Evolutionary conservation across 23 tunicate species (phyloP).

Genomic region (Oikopleura albicans): DNA sequence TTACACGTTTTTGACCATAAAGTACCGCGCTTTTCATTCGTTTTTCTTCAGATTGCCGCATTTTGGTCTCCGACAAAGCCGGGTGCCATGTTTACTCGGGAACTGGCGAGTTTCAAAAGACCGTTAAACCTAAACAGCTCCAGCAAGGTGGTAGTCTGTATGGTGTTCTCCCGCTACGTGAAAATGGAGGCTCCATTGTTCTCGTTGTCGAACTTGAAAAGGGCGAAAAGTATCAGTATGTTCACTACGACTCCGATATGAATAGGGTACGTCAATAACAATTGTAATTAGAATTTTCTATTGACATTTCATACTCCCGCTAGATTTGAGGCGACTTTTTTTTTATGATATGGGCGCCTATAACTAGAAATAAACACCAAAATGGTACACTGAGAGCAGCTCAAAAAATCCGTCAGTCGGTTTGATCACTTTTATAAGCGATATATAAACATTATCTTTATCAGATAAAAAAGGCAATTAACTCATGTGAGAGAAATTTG

Average conservation of each 20-base stretch:
- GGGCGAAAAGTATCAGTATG: not conserved
- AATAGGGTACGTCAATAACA: not conserved
- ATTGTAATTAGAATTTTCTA: too few species aligned
- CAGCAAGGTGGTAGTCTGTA: not conserved
- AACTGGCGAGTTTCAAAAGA: not conserved
- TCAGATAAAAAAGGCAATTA: too few species aligned
- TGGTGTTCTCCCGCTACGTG: not conserved
- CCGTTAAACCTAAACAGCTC: not conserved
- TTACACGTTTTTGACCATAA: too few species aligned
- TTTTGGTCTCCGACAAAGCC: not conserved
- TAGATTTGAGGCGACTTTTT: too few species aligned
- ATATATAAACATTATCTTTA: too few species aligned
- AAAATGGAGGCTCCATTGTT: not conserved
- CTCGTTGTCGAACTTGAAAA: not conserved
- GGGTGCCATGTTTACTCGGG: not conserved
- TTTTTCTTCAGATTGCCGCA: not conserved
- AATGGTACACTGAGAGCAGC: too few species aligned
- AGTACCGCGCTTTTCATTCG: not conserved
- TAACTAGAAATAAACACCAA: too few species aligned
- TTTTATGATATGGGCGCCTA: too few species aligned
- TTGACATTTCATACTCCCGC: too few species aligned
- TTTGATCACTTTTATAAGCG: too few species aligned
- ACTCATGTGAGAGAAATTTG: too few species aligned
- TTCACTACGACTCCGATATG: not conserved
- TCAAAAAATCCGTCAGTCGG: too few species aligned